Conservation (phyloP, 2,888 invertebrate species). For the Prenolepis imparis region DNA sequence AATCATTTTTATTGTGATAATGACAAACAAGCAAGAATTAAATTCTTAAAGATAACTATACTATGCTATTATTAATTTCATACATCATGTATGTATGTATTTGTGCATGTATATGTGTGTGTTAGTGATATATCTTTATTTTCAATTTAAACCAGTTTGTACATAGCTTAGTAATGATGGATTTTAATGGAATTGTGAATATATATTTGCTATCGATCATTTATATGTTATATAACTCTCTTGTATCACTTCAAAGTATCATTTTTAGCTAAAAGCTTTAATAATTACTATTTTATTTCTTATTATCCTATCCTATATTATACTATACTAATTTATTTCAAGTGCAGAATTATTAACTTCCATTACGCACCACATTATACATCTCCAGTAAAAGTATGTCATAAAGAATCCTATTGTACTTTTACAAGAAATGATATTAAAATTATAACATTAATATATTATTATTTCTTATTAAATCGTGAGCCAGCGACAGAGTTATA, state of each 20-base stretch:
- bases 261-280: slow-evolving; percentile 18
- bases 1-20: background rate
- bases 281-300: slow-evolving; percentile 1
- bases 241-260: background rate
- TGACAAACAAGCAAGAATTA: slow-evolving; percentile 3
- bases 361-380: background rate
- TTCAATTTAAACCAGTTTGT: slow-evolving; percentile 19
- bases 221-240: slow-evolving; percentile 7
- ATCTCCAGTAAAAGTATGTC: background rate
- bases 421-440: background rate
- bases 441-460: background rate
- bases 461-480: background rate
- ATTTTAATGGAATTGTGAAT: slow-evolving; percentile 19
- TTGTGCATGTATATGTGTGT: too few relatives aligned
- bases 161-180: background rate
- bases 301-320: too few relatives aligned
- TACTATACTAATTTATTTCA: slow-evolving; percentile 3
- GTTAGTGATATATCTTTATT: slow-evolving; percentile 4
- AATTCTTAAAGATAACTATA: slow-evolving; percentile 13
- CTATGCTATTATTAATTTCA: background rate
- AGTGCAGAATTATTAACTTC: background rate
- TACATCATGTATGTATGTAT: background rate
- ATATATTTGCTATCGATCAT: slow-evolving; percentile 3
- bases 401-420: background rate
- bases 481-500: background rate